These are phyloP conservation scores for Drosophila quinaria DNA, from an alignment of 2,888 invertebrate genomes.

Conservation along the genomic window DNA sequence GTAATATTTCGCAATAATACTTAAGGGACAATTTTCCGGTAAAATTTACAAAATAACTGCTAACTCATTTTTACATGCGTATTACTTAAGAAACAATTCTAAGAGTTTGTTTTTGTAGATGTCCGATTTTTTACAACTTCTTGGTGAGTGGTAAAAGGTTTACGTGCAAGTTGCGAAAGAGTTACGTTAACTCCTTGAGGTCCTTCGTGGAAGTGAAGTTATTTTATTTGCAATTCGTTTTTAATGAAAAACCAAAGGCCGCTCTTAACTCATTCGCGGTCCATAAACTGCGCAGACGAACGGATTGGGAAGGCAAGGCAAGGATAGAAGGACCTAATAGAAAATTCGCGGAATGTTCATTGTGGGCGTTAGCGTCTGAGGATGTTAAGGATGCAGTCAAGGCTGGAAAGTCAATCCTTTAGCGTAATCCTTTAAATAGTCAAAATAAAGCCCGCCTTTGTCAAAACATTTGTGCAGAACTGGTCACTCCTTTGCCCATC, in stretches of 20 bases:
- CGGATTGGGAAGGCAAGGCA: conserved; percentile 40
- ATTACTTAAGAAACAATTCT: conserved; percentile 21
- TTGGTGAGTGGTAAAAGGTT: conserved; percentile 56
- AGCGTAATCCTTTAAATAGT: conserved; percentile 85
- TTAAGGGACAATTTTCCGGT: conserved; percentile 10
- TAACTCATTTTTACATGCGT: conserved; percentile 4
- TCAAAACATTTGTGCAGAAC: conserved; percentile 72
- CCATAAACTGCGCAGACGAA: conserved; percentile 53
- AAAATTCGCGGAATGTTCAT: conserved; percentile 66
- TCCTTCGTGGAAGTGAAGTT: conserved; percentile 61
- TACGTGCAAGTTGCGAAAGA: conserved; percentile 81
- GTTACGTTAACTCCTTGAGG: conserved; percentile 80
- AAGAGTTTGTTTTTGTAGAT: conserved; percentile 19
- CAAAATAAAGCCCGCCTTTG: conserved; percentile 85
- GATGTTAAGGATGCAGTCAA: conserved; percentile 62
- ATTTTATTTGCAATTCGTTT: conserved; percentile 48
- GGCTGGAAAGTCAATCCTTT: conserved; percentile 85
- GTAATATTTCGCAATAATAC: conserved; percentile 11
- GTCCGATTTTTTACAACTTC: conserved; percentile 45
- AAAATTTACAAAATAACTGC: conserved; percentile 31
- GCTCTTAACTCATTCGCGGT: conserved; percentile 74
- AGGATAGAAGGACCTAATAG: not conserved
- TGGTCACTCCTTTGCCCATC: conserved; percentile 61
- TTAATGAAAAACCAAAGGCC: conserved; percentile 62
- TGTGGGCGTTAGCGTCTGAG: conserved; percentile 63